These are phyloP conservation scores for Coluber constrictor DNA, from an alignment of 2,797 vertebrate genomes.

Conservation along the genomic window DNA sequence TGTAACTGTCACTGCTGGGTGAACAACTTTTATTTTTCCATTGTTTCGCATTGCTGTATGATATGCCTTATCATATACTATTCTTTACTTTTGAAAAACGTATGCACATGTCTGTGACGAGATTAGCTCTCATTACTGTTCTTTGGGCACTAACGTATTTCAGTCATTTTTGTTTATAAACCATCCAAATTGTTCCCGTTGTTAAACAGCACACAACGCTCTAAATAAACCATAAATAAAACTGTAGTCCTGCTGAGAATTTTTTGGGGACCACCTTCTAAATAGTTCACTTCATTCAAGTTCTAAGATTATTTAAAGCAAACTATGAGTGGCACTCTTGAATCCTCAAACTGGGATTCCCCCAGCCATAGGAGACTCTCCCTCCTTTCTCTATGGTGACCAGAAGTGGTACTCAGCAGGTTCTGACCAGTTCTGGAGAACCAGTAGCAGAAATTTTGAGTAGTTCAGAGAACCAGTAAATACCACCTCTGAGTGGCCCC, in stretches of 20 bases:
- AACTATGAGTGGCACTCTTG: not conserved
- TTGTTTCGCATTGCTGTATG: not conserved
- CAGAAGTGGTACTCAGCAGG: too few relatives aligned
- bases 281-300: not conserved
- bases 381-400: not conserved
- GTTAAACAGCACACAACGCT: not conserved
- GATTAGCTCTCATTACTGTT: not conserved
- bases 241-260: not conserved
- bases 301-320: not conserved
- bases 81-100: not conserved
- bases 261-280: not conserved
- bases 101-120: not conserved
- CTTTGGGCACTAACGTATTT: not conserved
- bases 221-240: not conserved
- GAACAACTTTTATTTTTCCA: not conserved
- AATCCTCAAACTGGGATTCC: not conserved
- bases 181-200: not conserved
- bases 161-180: not conserved
- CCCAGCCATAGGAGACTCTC: accelerated
- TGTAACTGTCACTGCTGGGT: not conserved
- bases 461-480: too few relatives aligned
- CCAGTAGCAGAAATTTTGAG: too few relatives aligned
- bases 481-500: too few relatives aligned
- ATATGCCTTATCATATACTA: not conserved
- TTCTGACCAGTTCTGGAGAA: too few relatives aligned